Percentiles rank a stretch among this genome's conserved stretches.
Conservation (phyloP, 2,888 invertebrate species). For the Hydroisotoma schaefferi region DNA sequence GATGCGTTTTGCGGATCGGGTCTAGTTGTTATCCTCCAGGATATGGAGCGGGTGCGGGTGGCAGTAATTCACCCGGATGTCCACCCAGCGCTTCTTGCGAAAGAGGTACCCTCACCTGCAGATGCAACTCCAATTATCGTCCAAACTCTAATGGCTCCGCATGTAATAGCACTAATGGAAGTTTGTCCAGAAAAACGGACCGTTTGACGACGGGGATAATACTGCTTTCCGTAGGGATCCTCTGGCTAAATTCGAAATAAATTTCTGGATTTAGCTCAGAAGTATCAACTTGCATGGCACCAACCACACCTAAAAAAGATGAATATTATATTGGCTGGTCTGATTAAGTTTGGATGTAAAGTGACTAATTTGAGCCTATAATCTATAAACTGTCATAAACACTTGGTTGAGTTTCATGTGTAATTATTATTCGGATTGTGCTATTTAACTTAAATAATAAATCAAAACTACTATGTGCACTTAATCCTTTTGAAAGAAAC, state of each 20-base stretch:
- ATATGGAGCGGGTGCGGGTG: neutral
- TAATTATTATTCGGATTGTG: too few species aligned
- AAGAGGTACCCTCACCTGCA: neutral
- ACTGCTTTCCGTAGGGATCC: neutral
- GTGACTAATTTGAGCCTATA: too few species aligned
- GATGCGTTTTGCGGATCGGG: conserved; percentile 8
- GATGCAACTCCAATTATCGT: neutral
- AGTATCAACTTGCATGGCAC: too few species aligned
- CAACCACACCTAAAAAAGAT: too few species aligned
- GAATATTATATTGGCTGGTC: too few species aligned
- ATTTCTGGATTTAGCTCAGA: too few species aligned
- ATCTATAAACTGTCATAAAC: too few species aligned
- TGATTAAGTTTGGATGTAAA: too few species aligned
- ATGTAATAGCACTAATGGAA: neutral
- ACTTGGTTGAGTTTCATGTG: too few species aligned
- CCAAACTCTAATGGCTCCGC: conserved; percentile 12
- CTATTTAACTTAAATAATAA: too few species aligned
- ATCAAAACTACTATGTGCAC: too few species aligned
- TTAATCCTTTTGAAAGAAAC: too few species aligned
- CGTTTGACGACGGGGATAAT: neutral
- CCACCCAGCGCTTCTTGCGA: conserved; percentile 11
- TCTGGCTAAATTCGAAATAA: neutral
- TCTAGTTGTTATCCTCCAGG: neutral
- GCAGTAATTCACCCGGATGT: conserved; percentile 3
- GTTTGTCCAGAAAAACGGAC: neutral